Evolutionary conservation across 2,797 vertebrate genomes (phyloP).

Genomic region (Chrosomus eos): DNA sequence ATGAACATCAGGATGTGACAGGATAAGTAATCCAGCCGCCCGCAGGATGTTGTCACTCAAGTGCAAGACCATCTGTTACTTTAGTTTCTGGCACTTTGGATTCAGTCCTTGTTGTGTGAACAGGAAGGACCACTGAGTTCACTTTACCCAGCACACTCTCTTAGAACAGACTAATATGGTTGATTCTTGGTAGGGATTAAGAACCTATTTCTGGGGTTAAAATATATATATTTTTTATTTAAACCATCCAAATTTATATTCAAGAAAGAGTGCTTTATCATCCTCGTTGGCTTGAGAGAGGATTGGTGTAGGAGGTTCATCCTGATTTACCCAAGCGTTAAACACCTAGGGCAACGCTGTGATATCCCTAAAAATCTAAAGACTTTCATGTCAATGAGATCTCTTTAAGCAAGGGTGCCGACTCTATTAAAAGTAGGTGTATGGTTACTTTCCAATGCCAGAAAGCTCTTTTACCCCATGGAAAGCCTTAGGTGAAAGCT

Average conservation of each 20-base stretch:
- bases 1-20: constrained; percentile 52
- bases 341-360: constrained; percentile 24
- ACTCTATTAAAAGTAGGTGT: constrained; percentile 39
- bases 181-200: constrained; percentile 20
- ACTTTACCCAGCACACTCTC: not conserved
- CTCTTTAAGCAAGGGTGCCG: not conserved
- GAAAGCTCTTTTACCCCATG: constrained; percentile 57
- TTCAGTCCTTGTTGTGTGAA: constrained; percentile 19
- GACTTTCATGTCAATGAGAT: constrained; percentile 9
- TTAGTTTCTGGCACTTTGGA: constrained; percentile 33
- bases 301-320: constrained; percentile 31
- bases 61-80: constrained; percentile 18
- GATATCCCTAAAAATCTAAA: constrained; percentile 7
- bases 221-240: too few species aligned
- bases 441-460: constrained; percentile 55
- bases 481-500: constrained; percentile 60
- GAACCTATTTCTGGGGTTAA: not conserved
- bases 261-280: constrained; percentile 35
- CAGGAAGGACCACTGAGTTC: constrained; percentile 39
- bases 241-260: constrained; percentile 17
- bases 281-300: constrained; percentile 14
- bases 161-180: constrained; percentile 4
- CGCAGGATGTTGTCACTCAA: constrained; percentile 49
- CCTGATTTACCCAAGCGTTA: constrained; percentile 4
- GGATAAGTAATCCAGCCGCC: constrained; percentile 29